Conservation (phyloP, 2,888 invertebrate species). For the Latrodectus elegans region DNA sequence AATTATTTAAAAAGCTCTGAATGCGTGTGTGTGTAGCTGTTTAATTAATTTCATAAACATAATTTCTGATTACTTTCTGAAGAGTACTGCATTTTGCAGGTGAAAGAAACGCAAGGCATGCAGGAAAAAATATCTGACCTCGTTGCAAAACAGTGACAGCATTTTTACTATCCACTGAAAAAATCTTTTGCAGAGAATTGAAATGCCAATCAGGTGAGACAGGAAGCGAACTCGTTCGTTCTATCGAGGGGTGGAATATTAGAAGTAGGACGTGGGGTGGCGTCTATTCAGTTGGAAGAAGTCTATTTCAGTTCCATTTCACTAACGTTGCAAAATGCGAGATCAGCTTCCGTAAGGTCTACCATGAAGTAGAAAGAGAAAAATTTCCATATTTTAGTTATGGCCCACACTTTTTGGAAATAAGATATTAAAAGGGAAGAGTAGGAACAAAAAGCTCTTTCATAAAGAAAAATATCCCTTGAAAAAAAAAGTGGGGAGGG, state of each 20-base stretch:
- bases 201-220: slow-evolving; percentile 28
- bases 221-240: slow-evolving; percentile 17
- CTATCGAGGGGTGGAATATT: slow-evolving; percentile 15
- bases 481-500: slow-evolving; percentile 14
- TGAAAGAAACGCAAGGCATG: neutral
- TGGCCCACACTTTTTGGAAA: slow-evolving; percentile 48
- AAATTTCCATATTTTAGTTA: slow-evolving; percentile 66
- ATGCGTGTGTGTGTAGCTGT: too few relatives aligned
- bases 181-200: slow-evolving; percentile 9
- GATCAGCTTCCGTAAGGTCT: slow-evolving; percentile 37
- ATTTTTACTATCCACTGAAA: neutral
- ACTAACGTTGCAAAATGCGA: slow-evolving; percentile 34
- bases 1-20: too few relatives aligned
- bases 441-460: slow-evolving; percentile 49
- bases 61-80: too few relatives aligned
- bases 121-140: neutral
- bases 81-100: too few relatives aligned
- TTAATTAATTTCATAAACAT: too few relatives aligned
- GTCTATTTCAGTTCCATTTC: slow-evolving; percentile 40
- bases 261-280: neutral
- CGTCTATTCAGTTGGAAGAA: slow-evolving; percentile 28
- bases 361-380: slow-evolving; percentile 20
- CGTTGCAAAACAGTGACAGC: neutral
- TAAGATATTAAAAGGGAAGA: slow-evolving; percentile 46
- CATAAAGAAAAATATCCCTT: neutral